These are phyloP conservation scores for Hemistola chrysoprasaria DNA, from an alignment of 2,888 invertebrate genomes.

Conservation along the genomic window DNA sequence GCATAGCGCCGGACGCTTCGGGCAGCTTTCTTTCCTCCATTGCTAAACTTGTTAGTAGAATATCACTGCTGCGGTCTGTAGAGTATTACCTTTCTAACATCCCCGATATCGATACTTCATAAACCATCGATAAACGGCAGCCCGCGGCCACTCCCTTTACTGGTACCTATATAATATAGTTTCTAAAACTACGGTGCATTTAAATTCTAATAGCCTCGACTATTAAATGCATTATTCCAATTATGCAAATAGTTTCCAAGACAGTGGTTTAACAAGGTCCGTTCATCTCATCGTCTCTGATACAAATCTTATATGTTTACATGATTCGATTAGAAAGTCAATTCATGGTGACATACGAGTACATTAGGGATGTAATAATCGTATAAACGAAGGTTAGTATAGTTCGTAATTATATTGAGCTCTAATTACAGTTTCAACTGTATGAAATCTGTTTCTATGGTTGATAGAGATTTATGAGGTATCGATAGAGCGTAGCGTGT, in stretches of 20 bases:
- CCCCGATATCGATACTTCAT: slow-evolving; percentile 46
- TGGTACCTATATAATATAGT: slow-evolving; percentile 19
- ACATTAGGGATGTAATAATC: slow-evolving; percentile 25
- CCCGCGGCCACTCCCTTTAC: slow-evolving; percentile 18
- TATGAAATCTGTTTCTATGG: slow-evolving; percentile 27
- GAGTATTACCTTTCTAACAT: slow-evolving; percentile 43
- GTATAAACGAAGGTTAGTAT: not conserved
- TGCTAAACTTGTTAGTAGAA: slow-evolving; percentile 76
- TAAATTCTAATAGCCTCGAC: slow-evolving; percentile 20
- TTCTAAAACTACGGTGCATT: slow-evolving; percentile 17
- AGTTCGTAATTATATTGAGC: slow-evolving; percentile 17
- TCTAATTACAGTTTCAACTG: slow-evolving; percentile 30
- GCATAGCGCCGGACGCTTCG: slow-evolving; percentile 75
- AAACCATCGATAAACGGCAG: slow-evolving; percentile 31
- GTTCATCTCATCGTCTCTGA: slow-evolving; percentile 31
- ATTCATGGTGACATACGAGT: slow-evolving; percentile 32
- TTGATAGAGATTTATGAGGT: slow-evolving; percentile 32
- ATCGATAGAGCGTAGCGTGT: slow-evolving; percentile 32
- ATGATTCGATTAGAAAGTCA: slow-evolving; percentile 35
- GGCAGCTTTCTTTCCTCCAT: slow-evolving; percentile 78
- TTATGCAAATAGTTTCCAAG: slow-evolving; percentile 26
- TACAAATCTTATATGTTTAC: slow-evolving; percentile 33
- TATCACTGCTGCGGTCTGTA: slow-evolving; percentile 68
- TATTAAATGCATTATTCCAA: slow-evolving; percentile 30
- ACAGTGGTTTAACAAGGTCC: slow-evolving; percentile 30